Base-by-base conservation (phyloP, 2,797 vertebrate species). In the Megalops cyprinoides region DNA sequence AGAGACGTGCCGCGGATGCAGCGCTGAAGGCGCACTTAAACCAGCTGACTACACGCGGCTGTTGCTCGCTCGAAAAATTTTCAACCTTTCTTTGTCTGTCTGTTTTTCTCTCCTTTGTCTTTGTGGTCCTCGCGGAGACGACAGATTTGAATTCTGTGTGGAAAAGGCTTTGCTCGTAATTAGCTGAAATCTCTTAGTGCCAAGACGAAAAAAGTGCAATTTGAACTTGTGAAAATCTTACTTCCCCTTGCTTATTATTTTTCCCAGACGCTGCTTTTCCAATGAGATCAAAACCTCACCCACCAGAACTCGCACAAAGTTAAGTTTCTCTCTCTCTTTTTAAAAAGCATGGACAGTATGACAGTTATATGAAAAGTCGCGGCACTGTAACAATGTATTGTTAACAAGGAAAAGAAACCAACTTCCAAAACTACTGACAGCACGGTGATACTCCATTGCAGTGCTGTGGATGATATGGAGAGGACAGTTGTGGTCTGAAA, bases 41-140 rank as follows among this genome's bases (percentile, higher is more conserved):
- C 84, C 89, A 67, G 89, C 92, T 95, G 93, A 95, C 95, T 94
- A 94, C 94, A 92, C 89, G 89, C 85, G 90, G 80, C 91, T 85
- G 89, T 91, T 86, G 89, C 91, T 88, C 85, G 90, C 91, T 85
- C 88, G 90, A 91, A 91, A 91, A 87, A 90, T 90, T 89, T 89
- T 87, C 71, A 80, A 58, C 89, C 76, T 89, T 87, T 84, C 90
- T 91, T 93, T 92, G 81, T 86, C 84, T 44, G 75, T 82, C 74
- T 87, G 84, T 86, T 86, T 90, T 92, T 90, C 71, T 53, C 91
- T 87, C 90, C 92, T 92, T 93, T 93, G 92, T 92, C 90, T 92
- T 93, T 92, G 90, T 92, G 92, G 90, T 93, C 91, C 90, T 90
- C 88, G 44, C 90, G 44, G 46, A 93, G 91, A 94, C 90, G 88